Base-by-base conservation (phyloP, 2,113 vertebrate species). In the Podocnemis expansa region DNA sequence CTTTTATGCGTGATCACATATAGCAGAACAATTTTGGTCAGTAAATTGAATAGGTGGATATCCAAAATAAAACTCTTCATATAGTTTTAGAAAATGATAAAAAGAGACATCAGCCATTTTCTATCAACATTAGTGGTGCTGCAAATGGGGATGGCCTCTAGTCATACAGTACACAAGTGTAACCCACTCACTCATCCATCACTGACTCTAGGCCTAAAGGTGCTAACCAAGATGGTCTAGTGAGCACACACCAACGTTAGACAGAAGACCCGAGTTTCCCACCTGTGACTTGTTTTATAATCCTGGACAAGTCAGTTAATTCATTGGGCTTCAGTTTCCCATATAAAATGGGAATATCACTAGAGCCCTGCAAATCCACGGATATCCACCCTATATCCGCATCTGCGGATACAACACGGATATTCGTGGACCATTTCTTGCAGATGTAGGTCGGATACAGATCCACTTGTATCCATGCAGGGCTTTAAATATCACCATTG, bases 21-120 rank as follows among this genome's bases (percentile, higher is more conserved):
- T 4, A 49, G 0, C 5, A 31, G 85, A 81, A 27, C 85, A 2
- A 75, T 25, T 16, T 5, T 63, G 29, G 9, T 51, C 56, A 52
- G 24, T 25, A 85, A 93, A 52, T 75, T 80, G 80, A 0, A 2
- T 1, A 82, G 2, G 52, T 12, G 16, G 5, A 63, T 2, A 1
- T 82, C 82, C 78, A 80, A 80, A 93, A 93, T 10, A n/a, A 93
- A 92, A 56, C 10, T 84, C 17, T 79, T 76, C 34, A 54, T 10
- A 80, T 54, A 8, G 0, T 89, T 94, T 87, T 54, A 78, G 31
- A 92, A 38, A 6, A 84, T 5, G 63, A 67, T 24, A 52, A 24
- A 51, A 16, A 3, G 4, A 80, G 19, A 14, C 88, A 85, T 17
- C 63, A 93, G n/a, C 78, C 13, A 21, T 56, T 82, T 89, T 92